Base-by-base conservation (phyloP, 2,113 vertebrate species). In the Natator depressus region DNA sequence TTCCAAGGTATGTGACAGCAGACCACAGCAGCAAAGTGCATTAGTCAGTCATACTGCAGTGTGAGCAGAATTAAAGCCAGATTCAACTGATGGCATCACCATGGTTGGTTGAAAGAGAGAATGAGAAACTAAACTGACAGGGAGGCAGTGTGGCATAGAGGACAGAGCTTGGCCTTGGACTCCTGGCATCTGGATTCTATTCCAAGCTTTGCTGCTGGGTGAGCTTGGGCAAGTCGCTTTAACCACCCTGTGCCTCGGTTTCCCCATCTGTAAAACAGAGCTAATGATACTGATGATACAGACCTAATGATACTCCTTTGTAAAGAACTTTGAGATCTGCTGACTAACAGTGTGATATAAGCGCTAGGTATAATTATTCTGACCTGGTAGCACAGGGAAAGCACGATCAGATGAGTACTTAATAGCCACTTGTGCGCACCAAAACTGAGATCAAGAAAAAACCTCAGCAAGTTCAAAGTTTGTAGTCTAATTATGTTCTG, bases 401-500 rank as follows among this genome's bases (percentile, higher is more conserved):
- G 31, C 19, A 72, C 20, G 50, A 94, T 93, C 85, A 89, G 91
- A 25, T 42, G 83, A 91, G 80, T 82, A 62, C 54, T 88, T 93
- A 91, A 92, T 59, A 90, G 76, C 89, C 88, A 93, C 90, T 94
- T 95, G 89, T 72, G 54, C 91, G 81, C 87, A 89, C 88, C 89
- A 91, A 95, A 97, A 94, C 65, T 79, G 80, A 96, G 91, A 96
- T 91, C 88, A 96, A 96, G 94, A 97, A 27, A 65, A 38, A 80
- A 94, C 69, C 94, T 84, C 57, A 93, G 91, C 89, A 89, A 93
- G 95, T 97, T 97, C 97, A 97, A 97, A 97, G 95, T 97, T 97
- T 95, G 95, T 76, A 81, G 87, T 75, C 96, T 96, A 98, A 97
- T 97, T 97, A 97, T 95, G 93, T 96, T 97, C 96, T 97, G 93